Evolutionary conservation across 2,113 vertebrate genomes (phyloP).

Genomic region (Rhinoderma darwinii): DNA sequence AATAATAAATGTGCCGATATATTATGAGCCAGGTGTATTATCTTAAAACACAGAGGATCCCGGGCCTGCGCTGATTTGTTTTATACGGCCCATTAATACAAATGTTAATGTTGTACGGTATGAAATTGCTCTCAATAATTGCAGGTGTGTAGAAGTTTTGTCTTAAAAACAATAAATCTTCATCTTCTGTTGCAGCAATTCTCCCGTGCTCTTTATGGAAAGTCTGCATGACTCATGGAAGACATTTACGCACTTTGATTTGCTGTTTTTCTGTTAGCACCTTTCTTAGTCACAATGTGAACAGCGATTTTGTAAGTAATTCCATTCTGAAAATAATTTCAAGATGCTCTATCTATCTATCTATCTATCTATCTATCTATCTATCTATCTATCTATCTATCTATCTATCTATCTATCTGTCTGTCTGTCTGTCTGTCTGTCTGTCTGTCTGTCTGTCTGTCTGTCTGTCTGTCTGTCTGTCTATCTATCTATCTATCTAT

Average conservation of each 20-base stretch:
- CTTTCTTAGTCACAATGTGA: neutral
- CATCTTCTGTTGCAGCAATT: slow-evolving; percentile 26
- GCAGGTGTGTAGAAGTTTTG: slow-evolving; percentile 21
- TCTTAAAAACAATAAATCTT: slow-evolving; percentile 48
- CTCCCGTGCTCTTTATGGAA: slow-evolving; percentile 51
- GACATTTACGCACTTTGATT: slow-evolving; percentile 46
- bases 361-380: slow-evolving; percentile 13
- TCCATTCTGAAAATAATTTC: neutral
- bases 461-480: neutral
- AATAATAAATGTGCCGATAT: neutral
- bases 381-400: slow-evolving; percentile 7
- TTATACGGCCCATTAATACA: slow-evolving; percentile 21
- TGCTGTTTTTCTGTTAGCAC: neutral
- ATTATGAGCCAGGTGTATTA: neutral
- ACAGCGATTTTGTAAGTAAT: slow-evolving; percentile 27
- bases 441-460: no score
- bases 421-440: no score
- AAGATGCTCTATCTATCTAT: neutral
- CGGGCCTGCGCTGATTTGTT: neutral
- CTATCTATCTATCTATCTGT: neutral
- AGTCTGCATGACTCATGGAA: slow-evolving; percentile 52
- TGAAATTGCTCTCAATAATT: slow-evolving; percentile 18
- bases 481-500: neutral
- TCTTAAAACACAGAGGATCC: neutral
- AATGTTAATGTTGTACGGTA: slow-evolving; percentile 47